Percentiles rank a stretch among this genome's conserved stretches.
Evolutionary conservation across 2,888 invertebrate species (phyloP).

Genomic region (Geotrupes spiniger): DNA sequence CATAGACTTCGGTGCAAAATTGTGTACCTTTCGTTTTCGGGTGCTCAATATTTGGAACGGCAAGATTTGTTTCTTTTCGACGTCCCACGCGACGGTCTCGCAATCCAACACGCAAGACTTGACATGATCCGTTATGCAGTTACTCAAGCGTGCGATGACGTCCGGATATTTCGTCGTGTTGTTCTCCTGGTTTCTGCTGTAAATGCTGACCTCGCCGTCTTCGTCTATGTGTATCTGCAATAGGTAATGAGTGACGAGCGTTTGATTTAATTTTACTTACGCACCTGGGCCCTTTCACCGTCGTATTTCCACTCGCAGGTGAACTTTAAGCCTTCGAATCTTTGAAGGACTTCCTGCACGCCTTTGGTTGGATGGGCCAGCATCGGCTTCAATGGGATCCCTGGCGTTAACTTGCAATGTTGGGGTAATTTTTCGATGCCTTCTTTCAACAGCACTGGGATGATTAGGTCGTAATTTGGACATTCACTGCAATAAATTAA

Average conservation of each 20-base stretch:
- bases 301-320: slow-evolving; percentile 99
- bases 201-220: slow-evolving; percentile 73
- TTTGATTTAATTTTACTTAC: not conserved
- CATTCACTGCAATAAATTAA: slow-evolving; percentile 68
- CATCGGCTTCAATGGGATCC: slow-evolving; percentile 97
- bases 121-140: slow-evolving; percentile 58
- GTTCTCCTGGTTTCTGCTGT: slow-evolving; percentile 94
- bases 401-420: slow-evolving; percentile 84
- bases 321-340: slow-evolving; percentile 73
- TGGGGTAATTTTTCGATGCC: slow-evolving; percentile 73
- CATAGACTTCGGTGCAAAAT: not conserved
- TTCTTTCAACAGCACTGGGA: slow-evolving; percentile 73
- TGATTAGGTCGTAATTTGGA: slow-evolving; percentile 85
- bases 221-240: slow-evolving; percentile 70
- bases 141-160: slow-evolving; percentile 69
- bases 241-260: not conserved
- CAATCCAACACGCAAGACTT: slow-evolving; percentile 89
- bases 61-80: slow-evolving; percentile 79
- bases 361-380: slow-evolving; percentile 97
- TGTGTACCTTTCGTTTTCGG: slow-evolving; percentile 83
- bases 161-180: slow-evolving; percentile 96
- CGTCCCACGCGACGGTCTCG: slow-evolving; percentile 97
- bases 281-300: slow-evolving; percentile 93
- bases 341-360: slow-evolving; percentile 79
- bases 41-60: slow-evolving; percentile 97